A percentile compares a stretch with the other conserved stretches of the same genome.
Conservation (phyloP, 2,888 invertebrate species). For the Plusia festucae region DNA sequence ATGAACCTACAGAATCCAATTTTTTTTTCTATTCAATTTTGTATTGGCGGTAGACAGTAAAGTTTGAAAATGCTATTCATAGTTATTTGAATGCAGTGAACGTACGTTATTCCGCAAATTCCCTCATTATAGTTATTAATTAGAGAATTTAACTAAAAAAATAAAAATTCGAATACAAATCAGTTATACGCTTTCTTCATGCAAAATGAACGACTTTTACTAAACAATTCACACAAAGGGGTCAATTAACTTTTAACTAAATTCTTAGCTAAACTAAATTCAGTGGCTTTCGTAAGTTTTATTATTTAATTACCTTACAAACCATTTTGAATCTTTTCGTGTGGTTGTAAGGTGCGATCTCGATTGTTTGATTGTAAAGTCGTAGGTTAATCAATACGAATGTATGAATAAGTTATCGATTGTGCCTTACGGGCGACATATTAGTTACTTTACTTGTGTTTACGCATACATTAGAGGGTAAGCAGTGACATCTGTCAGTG, state of each 20-base stretch:
- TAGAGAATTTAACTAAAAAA: not conserved
- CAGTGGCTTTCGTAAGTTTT: conserved; percentile 47
- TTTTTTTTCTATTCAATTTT: too few species aligned
- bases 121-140: conserved; percentile 1
- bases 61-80: not conserved
- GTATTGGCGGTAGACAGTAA: not conserved
- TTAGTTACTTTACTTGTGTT: conserved; percentile 14
- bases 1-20: too few species aligned
- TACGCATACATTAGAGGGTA: not conserved
- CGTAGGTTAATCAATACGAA: conserved; percentile 45
- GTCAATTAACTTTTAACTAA: conserved; percentile 47
- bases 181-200: conserved; percentile 30
- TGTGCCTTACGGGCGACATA: conserved; percentile 24
- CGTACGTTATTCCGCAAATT: not conserved
- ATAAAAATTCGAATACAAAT: not conserved
- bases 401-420: conserved; percentile 16
- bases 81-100: conserved; percentile 12
- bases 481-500: too few species aligned
- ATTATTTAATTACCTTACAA: conserved; percentile 17
- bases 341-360: not conserved
- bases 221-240: conserved; percentile 40
- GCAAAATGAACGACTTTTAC: conserved; percentile 15
- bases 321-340: conserved; percentile 26
- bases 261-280: conserved; percentile 25
- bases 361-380: conserved; percentile 16